Conservation (phyloP, 1,140 invertebrate genomes). For the Contarinia nasturtii region DNA sequence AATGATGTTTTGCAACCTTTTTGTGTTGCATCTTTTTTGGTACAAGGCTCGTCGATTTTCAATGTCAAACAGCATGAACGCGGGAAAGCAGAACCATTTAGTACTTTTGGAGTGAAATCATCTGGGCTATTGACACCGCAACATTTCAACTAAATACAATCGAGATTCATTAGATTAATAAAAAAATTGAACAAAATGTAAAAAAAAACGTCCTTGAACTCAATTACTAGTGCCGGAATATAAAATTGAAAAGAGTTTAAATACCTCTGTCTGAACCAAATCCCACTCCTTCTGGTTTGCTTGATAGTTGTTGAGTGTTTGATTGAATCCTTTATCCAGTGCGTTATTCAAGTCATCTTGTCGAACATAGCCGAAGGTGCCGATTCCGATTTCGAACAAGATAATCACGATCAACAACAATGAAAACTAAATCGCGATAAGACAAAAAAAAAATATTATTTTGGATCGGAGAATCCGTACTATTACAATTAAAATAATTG, state of each 20-base stretch:
- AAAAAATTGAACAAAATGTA: neutral
- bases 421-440: conserved; percentile 45
- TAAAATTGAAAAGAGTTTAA: conserved; percentile 11
- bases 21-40: conserved; percentile 24
- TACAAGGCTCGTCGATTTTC: conserved; percentile 30
- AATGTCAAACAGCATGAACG: conserved; percentile 44
- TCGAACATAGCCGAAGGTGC: conserved; percentile 68
- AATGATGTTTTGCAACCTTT: conserved; percentile 47
- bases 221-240: too few species aligned
- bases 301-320: conserved; percentile 44
- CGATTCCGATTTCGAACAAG: conserved; percentile 62
- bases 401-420: conserved; percentile 65
- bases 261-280: conserved; percentile 59
- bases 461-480: neutral
- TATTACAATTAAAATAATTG: neutral
- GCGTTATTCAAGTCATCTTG: conserved; percentile 44
- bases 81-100: conserved; percentile 33
- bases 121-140: conserved; percentile 48
- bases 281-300: conserved; percentile 46
- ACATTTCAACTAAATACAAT: conserved; percentile 43
- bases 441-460: neutral
- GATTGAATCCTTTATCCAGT: conserved; percentile 43
- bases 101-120: conserved; percentile 43
- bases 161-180: conserved; percentile 4
- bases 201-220: too few species aligned